Conservation (phyloP, 2,888 invertebrate genomes). For the Plagiodera versicolora region DNA sequence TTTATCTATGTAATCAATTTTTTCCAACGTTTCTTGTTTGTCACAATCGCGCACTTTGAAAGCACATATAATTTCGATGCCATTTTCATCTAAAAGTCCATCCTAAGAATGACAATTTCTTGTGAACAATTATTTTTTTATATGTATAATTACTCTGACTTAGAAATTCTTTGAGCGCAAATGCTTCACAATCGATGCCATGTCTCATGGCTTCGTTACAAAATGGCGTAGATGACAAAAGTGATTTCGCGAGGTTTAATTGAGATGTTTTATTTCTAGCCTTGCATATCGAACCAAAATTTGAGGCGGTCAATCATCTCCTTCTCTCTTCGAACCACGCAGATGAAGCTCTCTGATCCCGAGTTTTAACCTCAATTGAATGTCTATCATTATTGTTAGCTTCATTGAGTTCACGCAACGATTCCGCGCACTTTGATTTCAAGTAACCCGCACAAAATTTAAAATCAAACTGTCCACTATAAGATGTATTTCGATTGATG, state of each 20-base stretch:
- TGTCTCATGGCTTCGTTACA: background rate
- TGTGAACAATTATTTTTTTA: background rate
- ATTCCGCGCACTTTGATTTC: background rate
- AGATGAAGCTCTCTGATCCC: background rate
- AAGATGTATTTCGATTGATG: background rate
- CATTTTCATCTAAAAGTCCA: background rate
- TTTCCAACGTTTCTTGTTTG: background rate
- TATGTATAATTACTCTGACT: background rate
- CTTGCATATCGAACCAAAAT: background rate
- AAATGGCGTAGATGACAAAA: background rate
- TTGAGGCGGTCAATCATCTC: background rate
- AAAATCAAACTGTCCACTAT: background rate
- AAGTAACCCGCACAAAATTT: too few species aligned
- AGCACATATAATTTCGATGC: constrained; percentile 1
- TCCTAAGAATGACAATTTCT: constrained; percentile 1
- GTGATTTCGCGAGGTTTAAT: background rate
- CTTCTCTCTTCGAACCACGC: background rate
- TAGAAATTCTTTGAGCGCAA: background rate
- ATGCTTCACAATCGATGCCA: background rate
- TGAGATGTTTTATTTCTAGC: background rate
- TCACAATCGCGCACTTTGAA: background rate
- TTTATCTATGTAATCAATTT: too few species aligned
- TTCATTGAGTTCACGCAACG: background rate
- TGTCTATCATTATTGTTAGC: background rate
- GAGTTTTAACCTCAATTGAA: background rate